Percentiles rank a stretch among this genome's conserved stretches.
These are phyloP conservation scores for Deladenus siricidicola DNA, from an alignment of 2,888 invertebrate genomes.

Conservation along the genomic window DNA sequence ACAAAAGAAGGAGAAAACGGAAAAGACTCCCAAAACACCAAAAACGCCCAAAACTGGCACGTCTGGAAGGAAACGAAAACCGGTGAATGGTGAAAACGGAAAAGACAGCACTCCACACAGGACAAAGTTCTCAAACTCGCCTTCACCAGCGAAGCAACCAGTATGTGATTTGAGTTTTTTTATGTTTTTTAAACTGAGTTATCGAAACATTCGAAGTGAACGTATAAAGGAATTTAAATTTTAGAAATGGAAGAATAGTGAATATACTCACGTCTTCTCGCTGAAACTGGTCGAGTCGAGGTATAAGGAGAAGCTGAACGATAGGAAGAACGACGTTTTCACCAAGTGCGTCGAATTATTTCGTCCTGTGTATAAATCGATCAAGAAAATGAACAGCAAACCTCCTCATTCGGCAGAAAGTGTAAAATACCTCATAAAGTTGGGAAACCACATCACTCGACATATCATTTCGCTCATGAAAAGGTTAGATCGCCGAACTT, in stretches of 20 bases:
- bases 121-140: not conserved
- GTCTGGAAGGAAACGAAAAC: too few species aligned
- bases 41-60: not conserved
- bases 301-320: conserved; percentile 19
- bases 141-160: not conserved
- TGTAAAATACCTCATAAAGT: conserved; percentile 33
- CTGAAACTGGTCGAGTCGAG: conserved; percentile 18
- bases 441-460: conserved; percentile 42
- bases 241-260: conserved; percentile 6
- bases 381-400: conserved; percentile 32
- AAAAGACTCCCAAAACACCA: not conserved
- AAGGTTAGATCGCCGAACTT: conserved; percentile 15
- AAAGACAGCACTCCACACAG: not conserved
- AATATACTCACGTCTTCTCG: conserved; percentile 11
- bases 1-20: too few species aligned
- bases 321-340: conserved; percentile 11
- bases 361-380: conserved; percentile 44
- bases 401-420: conserved; percentile 16
- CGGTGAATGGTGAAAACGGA: too few species aligned
- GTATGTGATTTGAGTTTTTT: not conserved
- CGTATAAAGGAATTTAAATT: not conserved
- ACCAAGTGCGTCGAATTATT: conserved; percentile 43
- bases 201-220: too few species aligned
- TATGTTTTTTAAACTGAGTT: not conserved
- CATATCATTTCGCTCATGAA: conserved; percentile 18